Evolutionary conservation across 2,888 invertebrate genomes (phyloP).

Genomic region (Sinodicranocentrus sp.): DNA sequence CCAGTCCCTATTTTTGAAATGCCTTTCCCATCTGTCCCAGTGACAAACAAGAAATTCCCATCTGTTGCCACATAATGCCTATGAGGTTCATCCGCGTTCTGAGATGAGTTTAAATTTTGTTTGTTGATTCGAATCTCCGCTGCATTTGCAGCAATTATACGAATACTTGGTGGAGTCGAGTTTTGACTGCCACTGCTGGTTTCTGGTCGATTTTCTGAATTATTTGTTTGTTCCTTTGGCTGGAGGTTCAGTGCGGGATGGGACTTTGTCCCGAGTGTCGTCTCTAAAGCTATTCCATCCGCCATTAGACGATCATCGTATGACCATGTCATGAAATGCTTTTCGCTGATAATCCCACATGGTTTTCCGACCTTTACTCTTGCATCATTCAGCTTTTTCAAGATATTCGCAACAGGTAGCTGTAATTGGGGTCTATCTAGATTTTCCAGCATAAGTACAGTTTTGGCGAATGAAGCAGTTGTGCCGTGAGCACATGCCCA

Average conservation of each 20-base stretch:
- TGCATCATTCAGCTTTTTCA: constrained; percentile 37
- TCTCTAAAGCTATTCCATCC: neutral
- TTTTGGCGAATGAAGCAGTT: constrained; percentile 45
- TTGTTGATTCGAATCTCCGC: neutral
- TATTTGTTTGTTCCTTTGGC: neutral
- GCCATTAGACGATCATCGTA: constrained; percentile 46
- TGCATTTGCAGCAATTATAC: neutral
- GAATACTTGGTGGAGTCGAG: neutral
- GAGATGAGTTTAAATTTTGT: neutral
- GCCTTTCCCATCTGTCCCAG: constrained; percentile 78
- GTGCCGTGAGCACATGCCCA: constrained; percentile 57
- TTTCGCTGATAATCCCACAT: constrained; percentile 3
- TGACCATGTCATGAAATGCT: constrained; percentile 37
- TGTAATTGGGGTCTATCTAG: neutral
- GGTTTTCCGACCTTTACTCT: constrained; percentile 32
- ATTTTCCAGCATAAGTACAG: constrained; percentile 38
- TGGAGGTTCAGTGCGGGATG: neutral
- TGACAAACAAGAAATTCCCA: constrained; percentile 78
- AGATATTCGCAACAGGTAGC: constrained; percentile 44
- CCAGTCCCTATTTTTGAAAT: constrained; percentile 78
- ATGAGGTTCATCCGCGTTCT: constrained; percentile 73
- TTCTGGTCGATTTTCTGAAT: neutral
- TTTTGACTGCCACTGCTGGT: neutral
- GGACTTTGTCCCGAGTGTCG: constrained; percentile 15
- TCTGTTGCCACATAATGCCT: constrained; percentile 78